A percentile compares a stretch with the other conserved stretches of the same genome.
These are phyloP conservation scores for Kryphioiulus occultus DNA, from an alignment of 2,888 invertebrate genomes.

Conservation along the genomic window DNA sequence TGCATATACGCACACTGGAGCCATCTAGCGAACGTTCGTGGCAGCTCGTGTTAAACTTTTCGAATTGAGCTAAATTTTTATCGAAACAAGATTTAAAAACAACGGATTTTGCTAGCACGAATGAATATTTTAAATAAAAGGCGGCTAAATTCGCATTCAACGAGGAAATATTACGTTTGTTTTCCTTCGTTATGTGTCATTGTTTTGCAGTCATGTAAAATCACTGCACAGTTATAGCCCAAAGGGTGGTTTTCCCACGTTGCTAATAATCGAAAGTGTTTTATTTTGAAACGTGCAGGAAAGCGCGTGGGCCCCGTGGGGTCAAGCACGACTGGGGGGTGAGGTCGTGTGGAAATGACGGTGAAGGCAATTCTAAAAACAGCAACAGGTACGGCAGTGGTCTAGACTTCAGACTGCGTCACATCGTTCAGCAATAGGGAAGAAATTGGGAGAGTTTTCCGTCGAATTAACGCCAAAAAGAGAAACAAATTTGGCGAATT, in stretches of 20 bases:
- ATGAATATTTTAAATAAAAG: too few species aligned
- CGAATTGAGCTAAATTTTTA: too few species aligned
- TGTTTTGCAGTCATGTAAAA: too few species aligned
- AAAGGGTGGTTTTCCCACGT: background rate
- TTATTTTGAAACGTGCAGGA: background rate
- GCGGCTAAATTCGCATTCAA: too few species aligned
- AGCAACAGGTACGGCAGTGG: background rate
- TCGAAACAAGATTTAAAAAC: too few species aligned
- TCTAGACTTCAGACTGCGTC: background rate
- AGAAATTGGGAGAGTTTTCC: background rate
- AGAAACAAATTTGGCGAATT: background rate
- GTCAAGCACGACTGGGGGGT: background rate
- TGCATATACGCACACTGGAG: background rate
- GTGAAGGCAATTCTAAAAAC: background rate
- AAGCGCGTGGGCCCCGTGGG: background rate
- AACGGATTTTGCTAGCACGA: too few species aligned
- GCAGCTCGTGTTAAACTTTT: background rate
- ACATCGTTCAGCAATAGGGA: background rate
- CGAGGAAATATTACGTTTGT: too few species aligned
- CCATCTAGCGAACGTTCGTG: background rate
- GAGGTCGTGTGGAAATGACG: background rate
- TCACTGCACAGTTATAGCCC: background rate
- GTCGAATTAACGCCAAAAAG: background rate
- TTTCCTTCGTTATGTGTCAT: too few species aligned
- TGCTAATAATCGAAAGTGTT: background rate